Base-by-base conservation (phyloP, 2,888 invertebrate genomes). In the Synergus laeviventris region DNA sequence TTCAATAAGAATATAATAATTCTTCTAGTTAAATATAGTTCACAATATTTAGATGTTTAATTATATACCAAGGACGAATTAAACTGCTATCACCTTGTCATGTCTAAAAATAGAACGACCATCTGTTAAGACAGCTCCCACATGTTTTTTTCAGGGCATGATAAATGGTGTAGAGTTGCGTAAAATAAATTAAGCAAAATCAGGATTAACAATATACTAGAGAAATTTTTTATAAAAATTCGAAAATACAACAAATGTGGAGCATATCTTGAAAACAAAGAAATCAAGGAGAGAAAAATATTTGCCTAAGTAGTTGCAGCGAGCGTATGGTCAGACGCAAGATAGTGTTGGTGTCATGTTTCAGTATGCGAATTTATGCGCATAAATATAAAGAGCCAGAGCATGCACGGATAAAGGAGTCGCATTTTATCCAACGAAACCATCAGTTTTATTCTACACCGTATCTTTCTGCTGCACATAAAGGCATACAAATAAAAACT, bases 331-430 rank as follows among this genome's bases (percentile, higher is more conserved):
- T 49, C 49, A 49, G 49, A n/a, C 49, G 8, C n/a, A 0, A 49
- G 49, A 49, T 49, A 49, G n/a, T 8, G 49, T n/a, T 1, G 9
- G 8, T 49, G 9, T 49, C 8, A 49, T 9, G 49, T 49, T 49
- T n/a, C 49, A 49, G 49, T 49, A 49, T 49, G 49, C 49, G 49
- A 49, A 49, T 49, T 49, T 49, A 49, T 49, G 49, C 49, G 49
- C 49, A 49, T 49, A 49, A 49, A 49, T 49, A 49, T 49, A 49
- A 9, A 2, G n/a, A 49, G 49, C n/a, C 7, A n/a, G 39, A 9
- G 39, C 39, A 39, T 39, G 39, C 39, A 39, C 39, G 39, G 49
- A n/a, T n/a, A n/a, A n/a, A 49, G 49, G n/a, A 49, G 49, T 49
- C n/a, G 9, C 49, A 49, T 49, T 49, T 49, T 49, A 49, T 49